Evolutionary conservation across 2,113 vertebrate species (phyloP).

Genomic region (Podiceps cristatus): DNA sequence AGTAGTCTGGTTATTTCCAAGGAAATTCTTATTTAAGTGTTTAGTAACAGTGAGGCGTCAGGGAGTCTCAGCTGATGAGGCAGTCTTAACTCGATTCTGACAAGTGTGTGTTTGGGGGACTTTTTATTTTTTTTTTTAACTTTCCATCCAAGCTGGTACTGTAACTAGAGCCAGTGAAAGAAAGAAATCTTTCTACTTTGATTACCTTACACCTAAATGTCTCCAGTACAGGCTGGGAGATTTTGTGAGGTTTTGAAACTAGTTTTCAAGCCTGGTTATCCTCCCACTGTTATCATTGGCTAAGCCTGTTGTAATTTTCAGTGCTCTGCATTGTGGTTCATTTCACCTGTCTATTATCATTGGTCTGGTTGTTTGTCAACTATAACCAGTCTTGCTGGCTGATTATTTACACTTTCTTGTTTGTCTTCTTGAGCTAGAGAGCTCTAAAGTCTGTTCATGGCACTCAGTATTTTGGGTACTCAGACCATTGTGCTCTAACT

Average conservation of each 20-base stretch:
- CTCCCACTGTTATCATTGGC: not conserved
- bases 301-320: not conserved
- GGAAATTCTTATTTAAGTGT: not conserved
- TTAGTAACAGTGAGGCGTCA: not conserved
- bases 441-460: not conserved
- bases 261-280: not conserved
- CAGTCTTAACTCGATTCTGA: not conserved
- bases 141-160: not conserved
- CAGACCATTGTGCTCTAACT: not conserved
- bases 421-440: not conserved
- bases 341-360: not conserved
- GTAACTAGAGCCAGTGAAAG: not conserved
- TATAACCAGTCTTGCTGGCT: not conserved
- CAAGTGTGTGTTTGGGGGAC: not conserved
- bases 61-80: not conserved
- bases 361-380: not conserved
- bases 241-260: not conserved
- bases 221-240: not conserved
- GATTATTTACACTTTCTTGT: not conserved
- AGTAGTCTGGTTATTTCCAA: not conserved
- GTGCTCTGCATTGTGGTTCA: accelerated
- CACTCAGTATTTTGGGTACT: not conserved
- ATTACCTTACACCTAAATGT: not conserved
- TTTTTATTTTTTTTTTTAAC: not conserved
- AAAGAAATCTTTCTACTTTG: not conserved